These are phyloP conservation scores for Maconellicoccus hirsutus DNA, from an alignment of 1,140 invertebrate genomes.

Conservation along the genomic window DNA sequence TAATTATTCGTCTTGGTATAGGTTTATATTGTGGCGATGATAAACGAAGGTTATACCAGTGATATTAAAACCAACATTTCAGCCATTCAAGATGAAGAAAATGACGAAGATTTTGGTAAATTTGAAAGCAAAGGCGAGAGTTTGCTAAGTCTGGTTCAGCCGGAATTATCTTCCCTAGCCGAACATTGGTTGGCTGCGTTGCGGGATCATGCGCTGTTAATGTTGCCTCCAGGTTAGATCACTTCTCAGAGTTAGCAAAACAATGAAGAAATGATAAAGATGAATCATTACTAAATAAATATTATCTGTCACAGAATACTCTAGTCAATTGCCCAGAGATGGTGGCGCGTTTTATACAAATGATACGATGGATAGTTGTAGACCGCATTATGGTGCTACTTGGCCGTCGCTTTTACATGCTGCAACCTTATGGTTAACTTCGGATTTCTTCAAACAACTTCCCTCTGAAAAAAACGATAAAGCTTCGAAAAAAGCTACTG, in stretches of 20 bases:
- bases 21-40: conserved; percentile 91
- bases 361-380: conserved; percentile 86
- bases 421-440: conserved; percentile 73
- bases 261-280: background rate
- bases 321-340: conserved; percentile 85
- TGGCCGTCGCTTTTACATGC: conserved; percentile 95
- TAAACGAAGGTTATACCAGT: conserved; percentile 56
- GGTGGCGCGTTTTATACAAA: conserved; percentile 94
- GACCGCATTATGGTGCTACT: conserved; percentile 76
- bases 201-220: conserved; percentile 87
- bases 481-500: conserved; percentile 33
- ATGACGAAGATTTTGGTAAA: conserved; percentile 55
- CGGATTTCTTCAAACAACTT: conserved; percentile 43
- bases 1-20: conserved; percentile 32
- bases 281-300: background rate
- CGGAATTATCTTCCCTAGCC: conserved; percentile 79
- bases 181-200: conserved; percentile 90
- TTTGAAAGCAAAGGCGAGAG: conserved; percentile 65
- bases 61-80: conserved; percentile 39
- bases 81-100: conserved; percentile 28
- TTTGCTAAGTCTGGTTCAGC: conserved; percentile 81
- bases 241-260: background rate
- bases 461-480: conserved; percentile 30
- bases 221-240: conserved; percentile 65
- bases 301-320: conserved; percentile 60